Evolutionary conservation across 2,888 invertebrate genomes (phyloP), one percentile per base, ranked within the genome.

Genomic region (Druceiella hillmani): DNA sequence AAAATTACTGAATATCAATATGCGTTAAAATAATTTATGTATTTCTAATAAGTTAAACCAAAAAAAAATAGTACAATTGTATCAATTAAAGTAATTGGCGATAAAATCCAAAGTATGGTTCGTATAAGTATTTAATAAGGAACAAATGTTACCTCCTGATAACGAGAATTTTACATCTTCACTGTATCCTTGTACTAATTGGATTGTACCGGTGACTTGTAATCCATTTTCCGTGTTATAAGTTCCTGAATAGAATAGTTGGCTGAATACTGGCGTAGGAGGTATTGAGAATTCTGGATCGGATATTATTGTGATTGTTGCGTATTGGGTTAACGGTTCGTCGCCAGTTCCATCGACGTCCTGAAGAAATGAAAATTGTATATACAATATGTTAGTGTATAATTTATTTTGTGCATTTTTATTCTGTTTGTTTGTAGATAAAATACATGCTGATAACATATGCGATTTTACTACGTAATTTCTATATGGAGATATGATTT

Each of bases 241-340:
- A 14, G 54, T 53, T 6, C 64, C 72, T 15, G 58, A 51, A 49
- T 74, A 75, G 44, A 63, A 64, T 7, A 69, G 43, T 49, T 61
- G 50, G 2, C 57, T 52, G 52, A 77, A 76, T 12, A 62, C 52
- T 12, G 66, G 71, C 33, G 66, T 65, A 20, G 64, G 64, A 1
- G 74, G 69, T 22, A 71, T 53, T 50, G 61, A 56, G 43, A 62
- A 62, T 24, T 58, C 52, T 9, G 56, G 47, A 46, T 69, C 62
- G 6, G 62, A 58, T 30, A 52, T 43, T 15, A 75, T 59, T 11
- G 52, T 59, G 4, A 74, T 43, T 10, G 57, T 61, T 2, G 60
- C 58, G 9, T 36, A 49, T 2, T 50, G 51, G 7, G 62, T 59
- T 9, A 45, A 46, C 2, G 54, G 55, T 0, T 54, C 55, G 42